These are phyloP conservation scores for Antheraea assamensis DNA, from an alignment of 2,888 invertebrate species.

Conservation along the genomic window DNA sequence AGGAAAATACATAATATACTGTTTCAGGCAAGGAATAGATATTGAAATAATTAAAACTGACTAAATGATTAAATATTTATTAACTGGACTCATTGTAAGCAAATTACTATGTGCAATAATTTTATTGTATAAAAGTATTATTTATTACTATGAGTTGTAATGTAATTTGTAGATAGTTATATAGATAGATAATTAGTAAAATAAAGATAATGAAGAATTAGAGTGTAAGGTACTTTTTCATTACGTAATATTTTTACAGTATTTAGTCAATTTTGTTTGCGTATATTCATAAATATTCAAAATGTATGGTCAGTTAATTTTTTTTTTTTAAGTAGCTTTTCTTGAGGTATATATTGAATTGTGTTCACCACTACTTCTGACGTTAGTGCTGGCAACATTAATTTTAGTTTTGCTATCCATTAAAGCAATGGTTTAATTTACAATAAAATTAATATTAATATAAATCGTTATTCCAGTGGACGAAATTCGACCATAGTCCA, in stretches of 20 bases:
- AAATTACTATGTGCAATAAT: not conserved
- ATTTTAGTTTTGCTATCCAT: not conserved
- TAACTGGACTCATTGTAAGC: not conserved
- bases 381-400: not conserved
- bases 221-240: not conserved
- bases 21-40: constrained; percentile 71
- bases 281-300: not conserved
- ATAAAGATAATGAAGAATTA: not conserved
- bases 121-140: not conserved
- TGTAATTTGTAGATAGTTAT: not conserved
- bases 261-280: not conserved
- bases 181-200: not conserved
- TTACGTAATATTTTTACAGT: not conserved
- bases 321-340: not conserved
- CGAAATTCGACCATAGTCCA: too few species aligned
- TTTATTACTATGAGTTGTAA: not conserved
- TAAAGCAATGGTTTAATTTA: too few species aligned
- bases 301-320: not conserved
- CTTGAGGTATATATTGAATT: not conserved
- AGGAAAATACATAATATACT: constrained; percentile 21
- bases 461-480: too few species aligned
- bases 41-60: constrained; percentile 64
- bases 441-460: too few species aligned
- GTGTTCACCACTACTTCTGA: not conserved
- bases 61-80: constrained; percentile 33